A percentile compares a stretch with the other conserved stretches of the same genome.
Evolutionary conservation across 35 echinoderm and acorn worm species (phyloP).

Genomic region (Anneissia japonica): DNA sequence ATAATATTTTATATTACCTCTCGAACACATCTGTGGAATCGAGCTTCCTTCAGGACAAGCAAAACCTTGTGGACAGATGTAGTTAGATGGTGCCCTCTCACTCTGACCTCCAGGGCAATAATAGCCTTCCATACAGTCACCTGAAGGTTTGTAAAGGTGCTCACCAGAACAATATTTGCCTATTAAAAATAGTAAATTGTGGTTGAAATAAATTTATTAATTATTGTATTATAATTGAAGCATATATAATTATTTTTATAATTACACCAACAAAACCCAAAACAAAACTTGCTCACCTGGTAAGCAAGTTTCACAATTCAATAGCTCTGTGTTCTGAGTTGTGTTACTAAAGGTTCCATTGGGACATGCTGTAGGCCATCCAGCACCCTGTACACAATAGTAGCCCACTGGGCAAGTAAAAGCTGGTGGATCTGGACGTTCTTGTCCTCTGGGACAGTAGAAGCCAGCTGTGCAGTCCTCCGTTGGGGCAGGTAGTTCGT

Average conservation of each 20-base stretch:
- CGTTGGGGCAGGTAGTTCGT: conserved; percentile 67
- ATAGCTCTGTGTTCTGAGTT: conserved; percentile 73
- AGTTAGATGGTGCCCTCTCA: conserved; percentile 44
- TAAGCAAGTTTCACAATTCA: conserved; percentile 74
- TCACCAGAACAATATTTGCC: conserved; percentile 82
- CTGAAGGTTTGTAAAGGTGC: conserved; percentile 60
- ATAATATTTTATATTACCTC: conserved; percentile 37
- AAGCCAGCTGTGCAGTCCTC: conserved; percentile 66
- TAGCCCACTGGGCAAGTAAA: conserved; percentile 67
- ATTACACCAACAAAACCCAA: too few relatives aligned
- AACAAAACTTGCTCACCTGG: conserved; percentile 44
- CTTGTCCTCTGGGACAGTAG: conserved; percentile 81
- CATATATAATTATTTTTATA: too few relatives aligned
- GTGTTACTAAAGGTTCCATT: conserved; percentile 94
- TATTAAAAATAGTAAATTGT: conserved; percentile 17
- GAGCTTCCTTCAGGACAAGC: conserved; percentile 70
- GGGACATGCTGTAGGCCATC: conserved; percentile 58
- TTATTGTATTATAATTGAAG: neutral
- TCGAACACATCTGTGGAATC: conserved; percentile 49
- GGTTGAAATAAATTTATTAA: neutral
- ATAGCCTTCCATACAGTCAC: conserved; percentile 59
- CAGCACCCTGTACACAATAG: conserved; percentile 75
- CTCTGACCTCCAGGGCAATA: conserved; percentile 87
- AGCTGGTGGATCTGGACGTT: conserved; percentile 40
- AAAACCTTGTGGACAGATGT: conserved; percentile 71